Evolutionary conservation across 2,113 vertebrate species (phyloP), one percentile per base, ranked within the genome.

Genomic region (Neotoma lepida): DNA sequence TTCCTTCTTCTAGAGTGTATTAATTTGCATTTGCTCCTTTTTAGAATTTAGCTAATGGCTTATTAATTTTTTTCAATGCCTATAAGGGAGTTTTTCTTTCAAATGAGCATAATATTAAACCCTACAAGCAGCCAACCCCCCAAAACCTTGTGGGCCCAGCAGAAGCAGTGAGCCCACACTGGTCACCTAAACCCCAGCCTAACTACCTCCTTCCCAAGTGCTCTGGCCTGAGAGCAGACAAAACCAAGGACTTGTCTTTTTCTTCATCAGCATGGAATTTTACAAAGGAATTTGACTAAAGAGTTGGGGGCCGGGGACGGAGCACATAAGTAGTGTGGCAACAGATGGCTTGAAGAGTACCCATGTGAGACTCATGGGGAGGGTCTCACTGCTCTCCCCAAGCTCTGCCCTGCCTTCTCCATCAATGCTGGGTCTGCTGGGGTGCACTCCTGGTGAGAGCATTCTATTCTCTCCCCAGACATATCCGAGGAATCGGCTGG

Each of bases 21-120:
- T 91, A 89, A 97, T 96, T 96, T 97, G 93, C 93, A 91, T 93
- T 91, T 91, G n/a, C 61, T 96, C 66, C 81, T 87, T 91, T 96
- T 94, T 70, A 86, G 86, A 95, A 78, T 86, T 74, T 90, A 56
- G 74, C 76, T 95, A 95, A 97, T 93, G 78, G 84, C 93, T 93
- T 86, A 86, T 73, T 93, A 90, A 41, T 87, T 71, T 95, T 96
- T 95, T 88, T 90, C 88, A 84, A 56, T 76, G 74, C 56, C 82
- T 87, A 17, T 44, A 76, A 82, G 58, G 66, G 66, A 93, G n/a
- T 12, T 78, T 92, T 73, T 71, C 35, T 41, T 93, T 93, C 86
- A 80, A 49, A 93, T 87, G 89, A 94, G 73, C 64, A 85, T 30
- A 77, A 61, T 22, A 64, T 77, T 94, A 93, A 91, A 63, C 80